phyloP scores from a whole-genome alignment of 2,113 vertebrate genomes.

The Cettia cetti region DNA sequence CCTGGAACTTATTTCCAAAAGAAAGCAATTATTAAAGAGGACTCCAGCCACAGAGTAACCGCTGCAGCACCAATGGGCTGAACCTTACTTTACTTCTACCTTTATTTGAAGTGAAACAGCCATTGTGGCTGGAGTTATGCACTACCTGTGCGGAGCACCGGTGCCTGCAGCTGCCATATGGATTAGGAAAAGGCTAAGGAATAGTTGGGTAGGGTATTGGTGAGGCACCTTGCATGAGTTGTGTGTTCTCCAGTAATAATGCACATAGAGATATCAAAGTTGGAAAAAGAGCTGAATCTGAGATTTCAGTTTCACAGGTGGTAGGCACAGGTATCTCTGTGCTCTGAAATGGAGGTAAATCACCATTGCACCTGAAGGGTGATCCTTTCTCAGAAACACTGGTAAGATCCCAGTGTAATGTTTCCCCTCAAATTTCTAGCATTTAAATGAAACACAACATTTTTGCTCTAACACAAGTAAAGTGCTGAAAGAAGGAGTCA shows the following conservation, averaged over 20 bases:
- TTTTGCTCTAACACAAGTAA: background rate
- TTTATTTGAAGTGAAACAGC: background rate
- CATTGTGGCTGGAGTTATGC: background rate
- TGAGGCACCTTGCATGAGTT: background rate
- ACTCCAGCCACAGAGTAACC: background rate
- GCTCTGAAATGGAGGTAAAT: background rate
- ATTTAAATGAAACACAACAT: background rate
- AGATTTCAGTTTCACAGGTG: background rate
- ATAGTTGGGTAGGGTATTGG: background rate
- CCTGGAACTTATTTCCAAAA: background rate
- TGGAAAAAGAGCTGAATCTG: background rate
- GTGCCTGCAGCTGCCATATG: background rate
- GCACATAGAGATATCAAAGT: background rate
- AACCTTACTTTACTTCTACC: background rate
- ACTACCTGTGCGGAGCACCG: background rate
- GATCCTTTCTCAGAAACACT: background rate
- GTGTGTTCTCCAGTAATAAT: background rate
- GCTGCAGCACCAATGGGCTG: background rate
- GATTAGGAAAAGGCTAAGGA: background rate
- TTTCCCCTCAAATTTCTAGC: background rate
- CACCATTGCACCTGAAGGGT: background rate
- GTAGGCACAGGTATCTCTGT: background rate
- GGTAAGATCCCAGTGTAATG: background rate
- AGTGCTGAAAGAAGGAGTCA: background rate
- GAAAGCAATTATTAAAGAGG: background rate